Evolutionary conservation across 2,113 vertebrate species (phyloP).

Genomic region (Rhinopomastus cyanomelas): DNA sequence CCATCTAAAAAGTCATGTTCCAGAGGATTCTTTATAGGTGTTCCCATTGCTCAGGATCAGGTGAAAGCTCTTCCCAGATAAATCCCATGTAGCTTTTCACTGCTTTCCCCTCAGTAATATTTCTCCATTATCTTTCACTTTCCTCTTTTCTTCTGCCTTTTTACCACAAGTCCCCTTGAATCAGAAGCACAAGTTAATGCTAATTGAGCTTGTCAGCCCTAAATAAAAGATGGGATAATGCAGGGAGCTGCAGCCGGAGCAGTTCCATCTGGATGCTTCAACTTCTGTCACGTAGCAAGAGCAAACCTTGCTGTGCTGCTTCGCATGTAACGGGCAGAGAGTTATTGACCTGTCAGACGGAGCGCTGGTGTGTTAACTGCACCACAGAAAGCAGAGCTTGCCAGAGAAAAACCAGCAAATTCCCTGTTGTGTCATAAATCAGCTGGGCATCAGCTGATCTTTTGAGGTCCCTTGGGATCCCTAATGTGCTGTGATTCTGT

Average conservation of each 20-base stretch:
- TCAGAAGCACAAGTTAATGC: conserved; percentile 37
- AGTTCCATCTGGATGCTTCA: conserved; percentile 47
- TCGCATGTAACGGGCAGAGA: neutral
- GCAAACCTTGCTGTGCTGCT: neutral
- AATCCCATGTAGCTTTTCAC: neutral
- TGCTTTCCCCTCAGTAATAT: neutral
- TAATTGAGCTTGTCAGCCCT: conserved; percentile 63
- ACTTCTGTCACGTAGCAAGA: conserved; percentile 16
- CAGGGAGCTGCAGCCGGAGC: neutral
- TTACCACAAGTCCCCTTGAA: conserved; percentile 7
- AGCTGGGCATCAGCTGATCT: no score
- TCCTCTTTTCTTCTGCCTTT: neutral
- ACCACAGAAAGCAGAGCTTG: neutral
- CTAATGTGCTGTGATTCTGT: no score
- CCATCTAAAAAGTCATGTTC: neutral
- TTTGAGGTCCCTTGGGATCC: no score
- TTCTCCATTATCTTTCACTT: neutral
- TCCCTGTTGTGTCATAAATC: neutral
- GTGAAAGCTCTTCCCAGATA: neutral
- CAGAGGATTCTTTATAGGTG: neutral
- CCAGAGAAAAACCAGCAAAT: neutral
- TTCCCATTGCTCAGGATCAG: neutral
- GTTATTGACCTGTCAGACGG: conserved; percentile 37
- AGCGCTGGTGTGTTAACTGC: neutral
- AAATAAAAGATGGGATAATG: conserved; percentile 55